phyloP scores from a whole-genome alignment of 2,113 vertebrate species.

The Planiliza haematocheilus region DNA sequence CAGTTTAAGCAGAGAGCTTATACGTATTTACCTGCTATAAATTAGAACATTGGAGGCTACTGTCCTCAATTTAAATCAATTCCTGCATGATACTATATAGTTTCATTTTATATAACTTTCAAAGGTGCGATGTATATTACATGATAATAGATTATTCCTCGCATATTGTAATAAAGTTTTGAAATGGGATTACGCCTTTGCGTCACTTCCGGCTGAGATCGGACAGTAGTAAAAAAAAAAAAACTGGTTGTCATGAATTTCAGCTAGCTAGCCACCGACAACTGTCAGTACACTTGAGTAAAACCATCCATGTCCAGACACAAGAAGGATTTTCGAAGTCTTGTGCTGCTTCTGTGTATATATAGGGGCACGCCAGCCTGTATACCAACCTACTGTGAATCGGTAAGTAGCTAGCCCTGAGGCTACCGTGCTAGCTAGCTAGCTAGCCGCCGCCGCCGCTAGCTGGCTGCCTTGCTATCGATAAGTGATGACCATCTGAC shows the following conservation, averaged over 20 bases:
- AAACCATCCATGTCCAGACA: conserved; percentile 78
- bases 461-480: conserved; percentile 51
- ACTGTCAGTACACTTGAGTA: conserved; percentile 42
- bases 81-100: too few relatives aligned
- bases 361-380: conserved; percentile 46
- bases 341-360: conserved; percentile 63
- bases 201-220: conserved; percentile 77
- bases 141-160: neutral
- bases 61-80: too few relatives aligned
- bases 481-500: conserved; percentile 31
- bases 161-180: conserved; percentile 42
- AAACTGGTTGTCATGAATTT: conserved; percentile 69
- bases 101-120: neutral
- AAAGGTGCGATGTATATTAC: neutral
- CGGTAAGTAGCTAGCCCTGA: conserved; percentile 72
- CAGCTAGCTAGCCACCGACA: conserved; percentile 67
- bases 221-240: conserved; percentile 70
- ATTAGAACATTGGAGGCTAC: too few relatives aligned
- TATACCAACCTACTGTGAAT: conserved; percentile 52
- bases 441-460: conserved; percentile 55
- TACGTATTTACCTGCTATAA: too few relatives aligned
- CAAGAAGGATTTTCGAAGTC: conserved; percentile 50
- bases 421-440: conserved; percentile 51
- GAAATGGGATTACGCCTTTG: conserved; percentile 14
- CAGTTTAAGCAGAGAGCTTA: too few relatives aligned